phyloP scores from a whole-genome alignment of 2,797 vertebrate genomes.

The Anguilla obscura region DNA sequence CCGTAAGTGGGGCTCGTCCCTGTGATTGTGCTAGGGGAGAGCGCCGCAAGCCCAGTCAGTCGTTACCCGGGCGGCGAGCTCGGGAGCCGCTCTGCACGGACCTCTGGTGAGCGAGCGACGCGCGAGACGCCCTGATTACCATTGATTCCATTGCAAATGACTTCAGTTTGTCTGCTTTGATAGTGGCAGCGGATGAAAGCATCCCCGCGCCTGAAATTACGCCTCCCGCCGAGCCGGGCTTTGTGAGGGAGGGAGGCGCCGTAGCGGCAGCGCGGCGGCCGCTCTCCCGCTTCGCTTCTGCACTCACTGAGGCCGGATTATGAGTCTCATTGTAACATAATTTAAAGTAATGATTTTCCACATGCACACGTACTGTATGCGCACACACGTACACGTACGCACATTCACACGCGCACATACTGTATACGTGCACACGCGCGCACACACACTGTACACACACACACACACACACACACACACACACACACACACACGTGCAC shows the following conservation, averaged over 20 bases:
- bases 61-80: not conserved
- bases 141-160: conserved; percentile 31
- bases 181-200: conserved; percentile 9
- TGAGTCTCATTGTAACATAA: not conserved
- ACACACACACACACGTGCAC: not conserved
- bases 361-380: not conserved
- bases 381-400: not conserved
- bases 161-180: conserved; percentile 26
- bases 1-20: not conserved
- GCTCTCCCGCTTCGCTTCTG: not conserved
- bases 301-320: not conserved
- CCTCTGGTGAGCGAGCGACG: not conserved
- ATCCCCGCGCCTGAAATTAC: conserved; percentile 14
- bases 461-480: not conserved
- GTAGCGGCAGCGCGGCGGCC: not conserved
- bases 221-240: conserved; percentile 11
- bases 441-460: too few species aligned
- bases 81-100: not conserved
- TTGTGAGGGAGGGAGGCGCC: not conserved
- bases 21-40: not conserved
- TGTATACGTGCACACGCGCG: not conserved
- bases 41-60: not conserved
- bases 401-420: not conserved
- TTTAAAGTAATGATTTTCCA: not conserved
- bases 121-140: conserved; percentile 17